These are phyloP conservation scores for Galeopterus variegatus DNA, from an alignment of 2,113 vertebrate genomes.

Conservation along the genomic window DNA sequence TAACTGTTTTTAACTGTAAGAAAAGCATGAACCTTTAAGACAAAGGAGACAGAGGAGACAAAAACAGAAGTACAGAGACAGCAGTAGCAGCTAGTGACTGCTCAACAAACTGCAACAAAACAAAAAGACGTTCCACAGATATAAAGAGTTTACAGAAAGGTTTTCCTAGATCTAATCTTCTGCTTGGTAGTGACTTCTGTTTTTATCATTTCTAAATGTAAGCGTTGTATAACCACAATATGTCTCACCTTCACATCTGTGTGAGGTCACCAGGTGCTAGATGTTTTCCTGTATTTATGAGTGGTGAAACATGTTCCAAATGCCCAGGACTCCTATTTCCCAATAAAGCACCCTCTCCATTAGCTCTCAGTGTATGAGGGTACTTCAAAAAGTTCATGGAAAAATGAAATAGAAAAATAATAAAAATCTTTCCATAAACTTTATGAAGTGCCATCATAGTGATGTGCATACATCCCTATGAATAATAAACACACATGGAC, in stretches of 20 bases:
- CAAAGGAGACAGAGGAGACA: not conserved
- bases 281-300: not conserved
- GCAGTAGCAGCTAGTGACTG: not conserved
- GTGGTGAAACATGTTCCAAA: not conserved
- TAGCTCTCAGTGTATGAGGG: not conserved
- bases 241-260: not conserved
- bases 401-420: too few relatives aligned
- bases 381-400: too few relatives aligned
- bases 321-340: not conserved
- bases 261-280: not conserved
- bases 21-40: not conserved
- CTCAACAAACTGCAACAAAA: not conserved
- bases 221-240: not conserved
- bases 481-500: not conserved
- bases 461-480: not conserved
- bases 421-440: too few relatives aligned
- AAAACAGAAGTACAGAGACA: not conserved
- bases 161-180: not conserved
- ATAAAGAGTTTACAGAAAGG: not conserved
- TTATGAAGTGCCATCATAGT: too few relatives aligned
- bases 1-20: not conserved
- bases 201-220: conserved; percentile 1
- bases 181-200: not conserved
- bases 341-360: not conserved
- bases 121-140: not conserved